These are phyloP conservation scores for Siniperca obscura DNA, from an alignment of 2,797 vertebrate genomes.

Conservation along the genomic window DNA sequence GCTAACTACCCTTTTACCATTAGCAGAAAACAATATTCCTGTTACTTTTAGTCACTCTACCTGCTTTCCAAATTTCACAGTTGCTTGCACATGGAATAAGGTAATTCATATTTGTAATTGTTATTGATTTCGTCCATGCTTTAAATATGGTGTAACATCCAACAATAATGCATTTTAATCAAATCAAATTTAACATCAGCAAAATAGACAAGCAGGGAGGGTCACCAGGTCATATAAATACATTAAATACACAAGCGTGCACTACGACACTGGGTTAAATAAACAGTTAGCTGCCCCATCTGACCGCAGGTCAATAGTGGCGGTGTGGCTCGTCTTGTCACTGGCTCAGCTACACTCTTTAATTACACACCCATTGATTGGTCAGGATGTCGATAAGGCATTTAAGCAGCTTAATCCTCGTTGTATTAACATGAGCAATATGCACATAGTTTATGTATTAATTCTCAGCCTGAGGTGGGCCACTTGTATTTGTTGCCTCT, in stretches of 20 bases:
- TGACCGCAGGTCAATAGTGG: conserved; percentile 55
- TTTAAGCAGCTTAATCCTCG: conserved; percentile 76
- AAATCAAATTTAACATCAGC: conserved; percentile 14
- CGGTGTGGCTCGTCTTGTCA: conserved; percentile 50
- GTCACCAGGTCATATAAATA: conserved; percentile 18
- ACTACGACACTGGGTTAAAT: conserved; percentile 54
- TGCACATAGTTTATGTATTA: conserved; percentile 61
- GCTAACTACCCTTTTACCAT: conserved; percentile 18
- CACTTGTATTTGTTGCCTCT: conserved; percentile 40
- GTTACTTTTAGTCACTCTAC: conserved; percentile 6
- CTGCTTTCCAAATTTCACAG: conserved; percentile 20
- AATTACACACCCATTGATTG: conserved; percentile 80
- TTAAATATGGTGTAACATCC: neutral
- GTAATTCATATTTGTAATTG: neutral
- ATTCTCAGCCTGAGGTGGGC: conserved; percentile 50
- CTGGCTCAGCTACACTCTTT: conserved; percentile 70
- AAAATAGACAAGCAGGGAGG: neutral
- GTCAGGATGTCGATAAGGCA: conserved; percentile 69
- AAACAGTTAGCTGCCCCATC: conserved; percentile 67
- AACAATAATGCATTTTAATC: conserved; percentile 31
- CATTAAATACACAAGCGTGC: conserved; percentile 18
- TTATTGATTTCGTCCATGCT: conserved; percentile 9
- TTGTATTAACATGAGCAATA: conserved; percentile 67
- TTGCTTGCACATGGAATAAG: conserved; percentile 25
- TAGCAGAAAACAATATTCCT: conserved; percentile 18